Percentiles rank a stretch among this genome's conserved stretches.
Conservation (phyloP, 2,888 invertebrate genomes). For the Anarsia innoxiella region DNA sequence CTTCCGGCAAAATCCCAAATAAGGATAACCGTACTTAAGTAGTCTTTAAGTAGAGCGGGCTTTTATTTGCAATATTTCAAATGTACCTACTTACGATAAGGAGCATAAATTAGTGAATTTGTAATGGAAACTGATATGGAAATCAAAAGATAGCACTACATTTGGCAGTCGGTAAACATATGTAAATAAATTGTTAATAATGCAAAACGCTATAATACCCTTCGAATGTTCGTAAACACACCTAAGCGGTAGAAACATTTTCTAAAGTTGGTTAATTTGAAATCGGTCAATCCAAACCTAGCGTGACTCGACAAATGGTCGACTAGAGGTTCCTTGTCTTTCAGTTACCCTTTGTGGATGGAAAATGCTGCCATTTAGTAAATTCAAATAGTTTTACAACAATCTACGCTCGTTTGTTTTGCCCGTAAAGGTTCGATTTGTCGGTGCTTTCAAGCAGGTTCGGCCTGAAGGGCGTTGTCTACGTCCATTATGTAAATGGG, state of each 20-base stretch:
- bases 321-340: constrained; percentile 34
- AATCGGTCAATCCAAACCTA: constrained; percentile 49
- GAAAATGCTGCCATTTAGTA: constrained; percentile 34
- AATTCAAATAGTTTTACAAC: constrained; percentile 42
- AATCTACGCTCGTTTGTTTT: constrained; percentile 23
- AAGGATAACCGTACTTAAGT: too few species aligned
- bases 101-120: too few species aligned
- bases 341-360: constrained; percentile 28
- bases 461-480: constrained; percentile 41
- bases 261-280: constrained; percentile 44
- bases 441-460: constrained; percentile 36
- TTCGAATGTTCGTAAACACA: too few species aligned
- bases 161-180: too few species aligned
- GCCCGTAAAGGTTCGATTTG: constrained; percentile 35
- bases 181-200: too few species aligned
- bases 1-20: constrained; percentile 17
- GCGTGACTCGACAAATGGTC: constrained; percentile 49
- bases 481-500: constrained; percentile 65
- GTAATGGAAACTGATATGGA: too few species aligned
- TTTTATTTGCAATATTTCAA: too few species aligned
- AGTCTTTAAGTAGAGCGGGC: too few species aligned
- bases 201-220: too few species aligned
- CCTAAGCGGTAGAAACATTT: constrained; percentile 23
- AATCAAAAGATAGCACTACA: too few species aligned
- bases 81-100: too few species aligned